phyloP scores from a whole-genome alignment of 1,140 invertebrate genomes.

The Drosophila subpulchrella region DNA sequence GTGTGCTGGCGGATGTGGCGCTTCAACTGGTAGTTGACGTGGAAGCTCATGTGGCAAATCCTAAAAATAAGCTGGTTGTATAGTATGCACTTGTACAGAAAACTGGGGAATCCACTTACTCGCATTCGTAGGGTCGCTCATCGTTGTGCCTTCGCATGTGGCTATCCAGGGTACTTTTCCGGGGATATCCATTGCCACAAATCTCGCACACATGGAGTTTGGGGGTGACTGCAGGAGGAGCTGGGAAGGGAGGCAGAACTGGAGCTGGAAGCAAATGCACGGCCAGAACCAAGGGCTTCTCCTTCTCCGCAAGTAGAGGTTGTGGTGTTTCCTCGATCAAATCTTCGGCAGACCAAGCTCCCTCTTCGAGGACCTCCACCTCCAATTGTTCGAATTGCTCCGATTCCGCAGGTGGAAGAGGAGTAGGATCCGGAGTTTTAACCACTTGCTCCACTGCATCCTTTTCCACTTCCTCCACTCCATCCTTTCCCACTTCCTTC shows the following conservation, averaged over 20 bases:
- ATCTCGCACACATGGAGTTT: constrained; percentile 72
- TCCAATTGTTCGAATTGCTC: constrained; percentile 50
- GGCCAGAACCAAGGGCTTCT: constrained; percentile 10
- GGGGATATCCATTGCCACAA: constrained; percentile 77
- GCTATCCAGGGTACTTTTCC: constrained; percentile 72
- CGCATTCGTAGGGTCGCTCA: constrained; percentile 79
- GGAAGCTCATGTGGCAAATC: constrained; percentile 74
- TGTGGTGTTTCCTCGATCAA: constrained; percentile 24
- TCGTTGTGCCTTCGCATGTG: constrained; percentile 80
- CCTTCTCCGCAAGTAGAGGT: background rate
- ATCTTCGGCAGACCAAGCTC: constrained; percentile 49
- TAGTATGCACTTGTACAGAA: background rate
- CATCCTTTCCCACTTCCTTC: background rate
- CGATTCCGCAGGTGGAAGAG: background rate
- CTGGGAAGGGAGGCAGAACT: background rate
- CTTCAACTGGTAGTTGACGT: constrained; percentile 80
- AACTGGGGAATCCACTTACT: constrained; percentile 44
- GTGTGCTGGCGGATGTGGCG: constrained; percentile 82
- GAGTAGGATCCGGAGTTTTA: background rate
- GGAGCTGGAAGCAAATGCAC: constrained; percentile 3
- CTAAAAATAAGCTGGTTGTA: constrained; percentile 17
- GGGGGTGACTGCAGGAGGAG: background rate
- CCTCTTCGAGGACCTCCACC: constrained; percentile 56
- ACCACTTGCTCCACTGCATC: constrained; percentile 5
- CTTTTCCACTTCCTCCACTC: background rate